phyloP scores from a whole-genome alignment of 92 coral and sea anemone species.

The Phenganax marumi region DNA sequence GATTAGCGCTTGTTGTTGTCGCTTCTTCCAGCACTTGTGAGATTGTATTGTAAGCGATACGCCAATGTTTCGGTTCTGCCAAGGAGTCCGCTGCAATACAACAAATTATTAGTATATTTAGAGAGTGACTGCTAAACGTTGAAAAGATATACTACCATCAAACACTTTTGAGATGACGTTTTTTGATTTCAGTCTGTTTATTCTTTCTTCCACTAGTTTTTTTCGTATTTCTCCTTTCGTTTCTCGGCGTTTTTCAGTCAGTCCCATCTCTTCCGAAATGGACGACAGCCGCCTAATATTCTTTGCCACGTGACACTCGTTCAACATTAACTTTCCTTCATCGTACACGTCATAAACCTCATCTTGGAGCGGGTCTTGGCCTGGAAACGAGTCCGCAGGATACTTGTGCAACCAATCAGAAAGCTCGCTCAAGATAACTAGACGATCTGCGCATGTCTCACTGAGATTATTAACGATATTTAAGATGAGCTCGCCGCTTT shows the following conservation, averaged over 20 bases:
- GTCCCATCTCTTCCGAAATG: constrained; percentile 26
- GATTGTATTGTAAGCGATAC: constrained; percentile 46
- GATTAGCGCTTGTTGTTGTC: constrained; percentile 59
- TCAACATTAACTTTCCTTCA: background rate
- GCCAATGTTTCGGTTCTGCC: constrained; percentile 62
- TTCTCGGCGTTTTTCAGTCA: constrained; percentile 7
- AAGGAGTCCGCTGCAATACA: constrained; percentile 64
- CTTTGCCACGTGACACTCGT: constrained; percentile 3
- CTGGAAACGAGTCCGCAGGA: constrained; percentile 19
- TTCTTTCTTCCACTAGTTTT: constrained; percentile 19
- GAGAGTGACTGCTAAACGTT: background rate
- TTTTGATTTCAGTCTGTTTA: constrained; percentile 38
- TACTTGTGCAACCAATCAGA: constrained; percentile 26
- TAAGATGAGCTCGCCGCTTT: constrained; percentile 15
- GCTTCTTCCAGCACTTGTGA: constrained; percentile 64
- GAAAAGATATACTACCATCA: constrained; percentile 13
- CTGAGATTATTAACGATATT: constrained; percentile 3
- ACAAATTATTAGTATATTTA: background rate
- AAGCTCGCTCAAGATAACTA: constrained; percentile 11
- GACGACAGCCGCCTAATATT: constrained; percentile 18
- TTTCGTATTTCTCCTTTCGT: constrained; percentile 25
- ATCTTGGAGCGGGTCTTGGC: background rate
- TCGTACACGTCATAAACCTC: background rate
- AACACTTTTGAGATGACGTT: constrained; percentile 15
- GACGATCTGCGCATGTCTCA: constrained; percentile 2